Conservation (phyloP, 2,797 vertebrate genomes). For the Chiroxiphia lanceolata region DNA sequence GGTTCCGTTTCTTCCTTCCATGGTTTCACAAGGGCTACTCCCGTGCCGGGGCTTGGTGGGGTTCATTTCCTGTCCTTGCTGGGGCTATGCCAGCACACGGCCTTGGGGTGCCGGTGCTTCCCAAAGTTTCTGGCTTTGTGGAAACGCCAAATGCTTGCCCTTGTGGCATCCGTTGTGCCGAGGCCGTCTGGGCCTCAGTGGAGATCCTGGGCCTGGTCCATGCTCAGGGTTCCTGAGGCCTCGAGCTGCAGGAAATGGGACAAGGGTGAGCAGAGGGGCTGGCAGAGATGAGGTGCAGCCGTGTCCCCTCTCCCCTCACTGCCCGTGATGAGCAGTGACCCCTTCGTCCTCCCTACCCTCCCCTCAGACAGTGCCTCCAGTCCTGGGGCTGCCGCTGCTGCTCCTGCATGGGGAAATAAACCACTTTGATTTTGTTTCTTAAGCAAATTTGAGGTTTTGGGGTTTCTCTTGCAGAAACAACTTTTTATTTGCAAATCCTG, state of each 20-base stretch:
- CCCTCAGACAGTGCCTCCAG: not conserved
- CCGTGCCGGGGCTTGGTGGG: fast-evolving
- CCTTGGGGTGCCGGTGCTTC: not conserved
- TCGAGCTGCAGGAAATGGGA: not conserved
- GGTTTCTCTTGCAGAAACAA: slow-evolving; percentile 62
- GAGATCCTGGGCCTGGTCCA: not conserved
- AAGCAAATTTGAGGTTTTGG: slow-evolving; percentile 65
- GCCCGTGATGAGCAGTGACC: fast-evolving
- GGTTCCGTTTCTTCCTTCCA: not conserved
- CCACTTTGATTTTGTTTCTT: slow-evolving; percentile 50
- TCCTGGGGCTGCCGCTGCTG: not conserved
- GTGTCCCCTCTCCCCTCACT: not conserved
- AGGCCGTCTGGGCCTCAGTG: not conserved
- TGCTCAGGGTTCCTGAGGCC: not conserved
- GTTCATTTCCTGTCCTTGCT: fast-evolving
- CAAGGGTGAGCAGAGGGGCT: not conserved
- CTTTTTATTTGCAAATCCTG: slow-evolving; percentile 13
- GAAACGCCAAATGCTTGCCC: fast-evolving
- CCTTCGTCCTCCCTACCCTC: not conserved
- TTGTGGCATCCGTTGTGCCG: fast-evolving
- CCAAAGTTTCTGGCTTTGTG: not conserved
- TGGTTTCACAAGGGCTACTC: not conserved
- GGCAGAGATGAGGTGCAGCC: not conserved
- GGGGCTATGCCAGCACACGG: not conserved
- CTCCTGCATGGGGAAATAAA: slow-evolving; percentile 30